Base-by-base conservation (phyloP, 2,113 vertebrate species). In the Neolamprologus fasciatus region DNA sequence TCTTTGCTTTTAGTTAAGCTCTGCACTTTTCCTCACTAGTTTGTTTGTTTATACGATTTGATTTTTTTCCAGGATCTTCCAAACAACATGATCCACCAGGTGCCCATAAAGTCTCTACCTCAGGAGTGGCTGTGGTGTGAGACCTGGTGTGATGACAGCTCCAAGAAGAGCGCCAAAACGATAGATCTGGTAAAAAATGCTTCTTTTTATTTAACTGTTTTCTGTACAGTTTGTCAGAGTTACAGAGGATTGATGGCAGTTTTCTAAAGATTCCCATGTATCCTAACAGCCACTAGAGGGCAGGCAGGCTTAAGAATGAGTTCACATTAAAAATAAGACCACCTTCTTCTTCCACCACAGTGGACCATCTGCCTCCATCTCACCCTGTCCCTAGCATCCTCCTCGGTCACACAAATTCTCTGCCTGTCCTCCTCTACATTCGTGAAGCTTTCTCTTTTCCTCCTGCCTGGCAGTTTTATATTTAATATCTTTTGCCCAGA, bases 1-100 rank as follows among this genome's bases (percentile, higher is more conserved):
- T 78, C 9, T 19, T 11, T 13, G 17, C 10, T 50, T 78, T 50
- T 50, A 50, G 73, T 78, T 78, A 50, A n/a, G 42, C 73, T 31
- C 42, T 78, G 45, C 17, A 3, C 3, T 33, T 6, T 58, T 68
- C 8, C 1, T 81, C 55, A 54, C 2, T 4, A 4, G 45, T 6
- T 9, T 76, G 3, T 7, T 26, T 68, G 2, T 19, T 9, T 3
- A n/a, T 19, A 33, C 8, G 7, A 50, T 51, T 31, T 31, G 12
- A 23, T 45, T 21, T 53, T 21, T 17, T 66, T 31, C 6, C 87
- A 99, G 99, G 99, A 99, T 96, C 96, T 99, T 89, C 98, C 99
- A 37, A 99, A 99, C 96, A 99, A 99, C 96, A 99, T 99, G 99
- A 99, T 99, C 94, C 99, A 99, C 93, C 99, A 99, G 92, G 98